These are phyloP conservation scores for Blomia tropicalis DNA, from an alignment of 2,888 invertebrate species.

Conservation along the genomic window DNA sequence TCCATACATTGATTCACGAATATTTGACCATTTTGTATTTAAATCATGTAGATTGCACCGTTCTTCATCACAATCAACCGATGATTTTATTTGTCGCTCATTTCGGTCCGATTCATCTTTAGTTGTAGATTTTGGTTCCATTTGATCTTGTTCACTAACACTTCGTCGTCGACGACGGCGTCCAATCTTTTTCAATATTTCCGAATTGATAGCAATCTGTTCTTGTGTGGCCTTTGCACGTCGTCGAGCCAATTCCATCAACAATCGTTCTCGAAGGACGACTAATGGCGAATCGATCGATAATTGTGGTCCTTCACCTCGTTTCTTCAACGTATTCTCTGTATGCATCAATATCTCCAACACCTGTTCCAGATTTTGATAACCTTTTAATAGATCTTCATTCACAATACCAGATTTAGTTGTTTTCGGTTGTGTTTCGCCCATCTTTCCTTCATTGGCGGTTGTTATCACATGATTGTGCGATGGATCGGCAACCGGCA, in stretches of 20 bases:
- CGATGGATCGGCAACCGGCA: background rate
- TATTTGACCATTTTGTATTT: slow-evolving; percentile 1
- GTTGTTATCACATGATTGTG: background rate
- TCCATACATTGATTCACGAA: background rate
- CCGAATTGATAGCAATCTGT: slow-evolving; percentile 39
- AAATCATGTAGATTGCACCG: background rate
- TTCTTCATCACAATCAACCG: background rate
- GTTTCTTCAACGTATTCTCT: slow-evolving; percentile 2
- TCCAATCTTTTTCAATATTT: slow-evolving; percentile 28
- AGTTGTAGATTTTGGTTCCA: background rate
- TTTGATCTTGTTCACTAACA: background rate
- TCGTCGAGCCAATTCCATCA: slow-evolving; percentile 64
- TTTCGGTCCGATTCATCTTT: background rate
- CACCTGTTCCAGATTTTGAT: slow-evolving; percentile 5
- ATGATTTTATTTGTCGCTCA: background rate
- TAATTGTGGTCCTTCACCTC: slow-evolving; percentile 42
- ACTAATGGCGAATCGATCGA: slow-evolving; percentile 76
- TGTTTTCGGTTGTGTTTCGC: background rate
- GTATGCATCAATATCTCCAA: slow-evolving; percentile 1
- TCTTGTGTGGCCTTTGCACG: slow-evolving; percentile 57
- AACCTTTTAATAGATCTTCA: background rate
- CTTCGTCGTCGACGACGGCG: slow-evolving; percentile 48
- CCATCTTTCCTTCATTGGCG: background rate
- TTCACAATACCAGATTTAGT: background rate
- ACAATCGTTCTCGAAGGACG: slow-evolving; percentile 60